These are phyloP conservation scores for Pterocles orientalis DNA, from an alignment of 2,113 vertebrate genomes.

Conservation along the genomic window DNA sequence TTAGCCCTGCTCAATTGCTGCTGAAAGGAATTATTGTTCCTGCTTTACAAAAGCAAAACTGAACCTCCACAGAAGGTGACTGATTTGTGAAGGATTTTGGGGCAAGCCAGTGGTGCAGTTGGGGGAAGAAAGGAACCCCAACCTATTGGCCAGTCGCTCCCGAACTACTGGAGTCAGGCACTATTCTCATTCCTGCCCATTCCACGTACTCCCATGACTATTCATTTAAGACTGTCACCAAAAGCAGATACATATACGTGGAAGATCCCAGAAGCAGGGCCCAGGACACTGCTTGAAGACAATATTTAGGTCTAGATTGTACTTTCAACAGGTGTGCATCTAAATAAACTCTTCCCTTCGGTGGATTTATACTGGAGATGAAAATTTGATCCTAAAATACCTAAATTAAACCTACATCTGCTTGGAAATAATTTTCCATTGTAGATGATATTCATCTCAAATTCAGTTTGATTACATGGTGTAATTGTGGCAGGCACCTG, in stretches of 20 bases:
- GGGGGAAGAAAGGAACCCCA: background rate
- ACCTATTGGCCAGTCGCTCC: fast-evolving
- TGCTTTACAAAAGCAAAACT: background rate
- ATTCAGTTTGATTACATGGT: background rate
- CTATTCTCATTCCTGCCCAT: background rate
- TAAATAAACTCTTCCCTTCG: background rate
- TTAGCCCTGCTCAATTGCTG: background rate
- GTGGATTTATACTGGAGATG: background rate
- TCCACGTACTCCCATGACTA: background rate
- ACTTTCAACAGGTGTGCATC: background rate
- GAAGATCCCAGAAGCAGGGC: background rate
- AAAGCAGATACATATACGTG: background rate
- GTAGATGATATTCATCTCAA: background rate
- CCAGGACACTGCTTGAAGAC: background rate
- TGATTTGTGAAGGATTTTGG: background rate
- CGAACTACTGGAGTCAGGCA: background rate
- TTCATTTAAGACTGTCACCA: background rate
- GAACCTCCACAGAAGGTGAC: conserved; percentile 25
- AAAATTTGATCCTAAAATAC: background rate
- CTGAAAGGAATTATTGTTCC: conserved; percentile 44
- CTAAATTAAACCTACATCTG: background rate
- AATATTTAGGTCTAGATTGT: background rate
- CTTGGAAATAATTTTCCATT: background rate
- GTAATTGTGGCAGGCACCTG: background rate
- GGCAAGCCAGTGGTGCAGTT: background rate